Evolutionary conservation across 2,113 vertebrate species (phyloP), one percentile per base, ranked within the genome.

Genomic region (Centrocercus urophasianus): DNA sequence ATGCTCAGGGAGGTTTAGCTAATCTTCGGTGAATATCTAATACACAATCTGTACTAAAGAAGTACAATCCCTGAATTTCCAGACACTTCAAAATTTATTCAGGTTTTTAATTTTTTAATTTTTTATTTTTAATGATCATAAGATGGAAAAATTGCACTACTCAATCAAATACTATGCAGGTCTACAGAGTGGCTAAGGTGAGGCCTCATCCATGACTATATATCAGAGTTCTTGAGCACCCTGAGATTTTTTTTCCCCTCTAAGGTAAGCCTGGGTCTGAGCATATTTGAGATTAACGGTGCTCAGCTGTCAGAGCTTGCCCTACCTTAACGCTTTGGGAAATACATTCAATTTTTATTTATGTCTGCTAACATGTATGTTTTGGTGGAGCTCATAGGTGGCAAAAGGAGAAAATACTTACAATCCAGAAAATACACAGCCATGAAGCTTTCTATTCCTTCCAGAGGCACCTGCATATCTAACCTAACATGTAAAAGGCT

Each of bases 341-440:
- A 54, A 16, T 6, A 9, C 15, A 30, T 30, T 52, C 24, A 10
- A 4, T 45, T 89, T 65, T 61, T 52, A 36, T 75, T 57, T 52
- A 36, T 56, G 21, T 63, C 50, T 72, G 27, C 47, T 71, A 66
- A 60, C 73, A 40, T 10, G 20, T 89, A 76, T 83, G 61, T 66
- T 85, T 67, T 88, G 69, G 66, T 66, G 40, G 70, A 81, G 47
- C 43, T 70, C 34, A 45, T 1, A 12, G 43, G 48, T 50, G 42
- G 83, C 59, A 83, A 83, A 78, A 65, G 57, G 50, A 73, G 48
- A 76, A 61, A 65, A 80, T 28, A 54, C 52, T 16, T 54, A 54
- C 24, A 91, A 82, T 89, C 81, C 83, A 25, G 82, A 59, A 82
- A 86, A 83, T n/a, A 67, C 5, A 56, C 38, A 92, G 86, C 95